Evolutionary conservation across 2,797 vertebrate genomes (phyloP), one percentile per base, ranked within the genome.

Genomic region (Rhynchotus rufescens): DNA sequence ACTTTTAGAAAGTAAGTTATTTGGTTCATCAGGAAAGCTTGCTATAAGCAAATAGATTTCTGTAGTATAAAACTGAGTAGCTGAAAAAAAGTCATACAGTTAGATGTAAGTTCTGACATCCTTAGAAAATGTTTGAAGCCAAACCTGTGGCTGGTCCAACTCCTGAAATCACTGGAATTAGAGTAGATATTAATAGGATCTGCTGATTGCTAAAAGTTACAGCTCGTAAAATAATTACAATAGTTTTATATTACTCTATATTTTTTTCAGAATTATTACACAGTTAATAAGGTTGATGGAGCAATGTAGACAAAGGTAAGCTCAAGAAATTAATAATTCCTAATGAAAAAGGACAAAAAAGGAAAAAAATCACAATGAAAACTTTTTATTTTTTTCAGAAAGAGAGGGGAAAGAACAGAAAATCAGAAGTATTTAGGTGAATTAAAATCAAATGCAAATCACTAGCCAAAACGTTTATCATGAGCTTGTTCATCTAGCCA

Each of bases 401-500:
- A 25, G 19, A 75, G 38, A 49, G 16, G 32, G 28, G 66, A 51
- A 86, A 88, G n/a, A 90, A 56, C 22, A 82, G 54, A 81, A 89
- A 95, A 25, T 8, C 14, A 80, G n/a, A 74, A 71, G 85, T 38
- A 26, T 30, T 65, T 86, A 80, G 84, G 2, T 74, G n/a, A 89
- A 78, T 85, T 69, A 80, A 84, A 52, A 88, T n/a, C 76, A 84
- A 71, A 91, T 30, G 17, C 15, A 93, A 90, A 80, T 68, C 34
- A 68, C 16, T 26, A 82, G 34, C 6, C 71, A 38, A 90, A 83
- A n/a, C 64, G 79, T 51, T 78, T 56, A 20, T 74, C 52, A 23
- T 34, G 76, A 87, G 28, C 74, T 17, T 54, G 26, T 13, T 77
- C 12, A 84, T 74, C 67, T 80, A 84, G 88, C 21, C 47, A 74